Evolutionary conservation across 2,113 vertebrate genomes (phyloP).

Genomic region (Odocoileus virginianus): DNA sequence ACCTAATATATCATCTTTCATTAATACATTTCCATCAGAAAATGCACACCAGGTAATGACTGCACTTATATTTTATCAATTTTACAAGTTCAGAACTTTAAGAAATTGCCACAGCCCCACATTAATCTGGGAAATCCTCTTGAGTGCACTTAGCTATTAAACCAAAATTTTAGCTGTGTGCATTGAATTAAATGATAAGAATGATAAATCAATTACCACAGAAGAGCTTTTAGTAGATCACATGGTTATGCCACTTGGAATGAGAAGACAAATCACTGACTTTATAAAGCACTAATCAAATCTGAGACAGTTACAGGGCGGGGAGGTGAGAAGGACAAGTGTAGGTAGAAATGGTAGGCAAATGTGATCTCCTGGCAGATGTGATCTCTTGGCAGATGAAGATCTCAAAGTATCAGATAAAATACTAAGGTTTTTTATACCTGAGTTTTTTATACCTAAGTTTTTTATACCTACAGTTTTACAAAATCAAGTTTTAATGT

Average conservation of each 20-base stretch:
- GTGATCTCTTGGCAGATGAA: neutral
- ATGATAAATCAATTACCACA: slow-evolving; percentile 56
- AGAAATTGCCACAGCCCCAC: slow-evolving; percentile 20
- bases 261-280: slow-evolving; percentile 20
- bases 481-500: neutral
- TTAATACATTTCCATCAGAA: slow-evolving; percentile 17
- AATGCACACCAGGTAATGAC: neutral
- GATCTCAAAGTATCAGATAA: neutral
- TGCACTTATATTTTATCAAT: slow-evolving; percentile 1
- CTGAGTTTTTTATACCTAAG: neutral
- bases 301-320: neutral
- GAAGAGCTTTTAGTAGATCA: slow-evolving; percentile 50
- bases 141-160: slow-evolving; percentile 50
- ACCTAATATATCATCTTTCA: neutral
- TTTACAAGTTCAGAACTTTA: slow-evolving; percentile 30
- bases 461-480: neutral
- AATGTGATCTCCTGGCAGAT: neutral
- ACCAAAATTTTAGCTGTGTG: slow-evolving; percentile 55
- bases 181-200: slow-evolving; percentile 57
- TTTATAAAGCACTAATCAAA: neutral
- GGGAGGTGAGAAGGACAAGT: neutral
- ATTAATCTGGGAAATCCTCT: slow-evolving; percentile 26
- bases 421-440: neutral
- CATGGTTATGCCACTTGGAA: neutral
- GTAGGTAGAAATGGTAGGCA: neutral